Evolutionary conservation across 2,113 vertebrate genomes (phyloP).

Genomic region (Alectura lathami): DNA sequence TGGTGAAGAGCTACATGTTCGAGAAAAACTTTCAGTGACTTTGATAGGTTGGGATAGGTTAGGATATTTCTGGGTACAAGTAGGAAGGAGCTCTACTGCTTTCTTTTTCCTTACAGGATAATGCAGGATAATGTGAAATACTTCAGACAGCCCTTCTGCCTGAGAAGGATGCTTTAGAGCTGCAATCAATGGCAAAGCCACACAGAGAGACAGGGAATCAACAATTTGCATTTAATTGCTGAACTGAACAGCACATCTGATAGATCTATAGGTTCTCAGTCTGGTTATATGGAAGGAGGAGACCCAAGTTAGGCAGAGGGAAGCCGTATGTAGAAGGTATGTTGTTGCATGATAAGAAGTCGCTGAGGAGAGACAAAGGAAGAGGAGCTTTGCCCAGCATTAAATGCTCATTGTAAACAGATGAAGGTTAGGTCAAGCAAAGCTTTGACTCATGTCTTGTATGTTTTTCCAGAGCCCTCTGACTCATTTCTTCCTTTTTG

Average conservation of each 20-base stretch:
- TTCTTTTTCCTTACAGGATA: no score
- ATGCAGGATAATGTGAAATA: background rate
- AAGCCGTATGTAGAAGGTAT: background rate
- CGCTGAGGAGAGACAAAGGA: background rate
- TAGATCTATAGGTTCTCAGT: background rate
- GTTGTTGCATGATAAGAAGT: background rate
- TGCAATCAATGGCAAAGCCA: background rate
- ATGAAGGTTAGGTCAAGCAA: background rate
- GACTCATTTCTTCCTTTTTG: background rate
- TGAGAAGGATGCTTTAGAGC: background rate
- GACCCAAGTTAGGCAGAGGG: background rate
- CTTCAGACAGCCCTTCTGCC: background rate
- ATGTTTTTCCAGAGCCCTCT: background rate
- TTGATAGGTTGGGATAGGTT: background rate
- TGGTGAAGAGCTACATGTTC: background rate
- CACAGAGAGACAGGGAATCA: background rate
- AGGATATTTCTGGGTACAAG: background rate
- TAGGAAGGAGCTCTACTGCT: background rate
- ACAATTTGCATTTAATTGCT: background rate
- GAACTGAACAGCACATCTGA: background rate
- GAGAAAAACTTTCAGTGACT: background rate
- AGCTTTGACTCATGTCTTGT: background rate
- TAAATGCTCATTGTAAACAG: background rate
- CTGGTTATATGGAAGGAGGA: background rate
- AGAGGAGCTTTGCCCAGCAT: background rate